These are phyloP conservation scores for Acronicta psi DNA, from an alignment of 2,888 invertebrate genomes.

Conservation along the genomic window DNA sequence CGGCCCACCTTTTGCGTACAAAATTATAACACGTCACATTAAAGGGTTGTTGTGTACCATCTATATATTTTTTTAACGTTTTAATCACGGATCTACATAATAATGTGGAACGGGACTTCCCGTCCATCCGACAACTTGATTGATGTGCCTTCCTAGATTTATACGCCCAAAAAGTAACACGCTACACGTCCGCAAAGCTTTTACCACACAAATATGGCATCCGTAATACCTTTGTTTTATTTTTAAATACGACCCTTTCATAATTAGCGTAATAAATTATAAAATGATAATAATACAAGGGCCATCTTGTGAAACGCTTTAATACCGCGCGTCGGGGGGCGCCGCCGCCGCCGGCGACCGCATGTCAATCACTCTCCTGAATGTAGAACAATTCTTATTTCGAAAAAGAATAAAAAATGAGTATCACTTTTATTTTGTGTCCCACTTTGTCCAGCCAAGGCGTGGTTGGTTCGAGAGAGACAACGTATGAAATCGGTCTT, in stretches of 20 bases:
- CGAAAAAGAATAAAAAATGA: conserved; percentile 83
- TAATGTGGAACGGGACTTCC: conserved; percentile 83
- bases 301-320: conserved; percentile 86
- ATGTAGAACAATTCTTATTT: conserved; percentile 89
- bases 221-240: conserved; percentile 85
- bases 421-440: conserved; percentile 83
- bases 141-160: conserved; percentile 87
- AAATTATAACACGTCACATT: conserved; percentile 64
- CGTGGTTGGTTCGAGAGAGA: conserved; percentile 69
- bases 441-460: conserved; percentile 65
- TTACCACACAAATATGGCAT: conserved; percentile 79
- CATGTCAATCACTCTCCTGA: conserved; percentile 87
- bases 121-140: conserved; percentile 87
- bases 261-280: conserved; percentile 89
- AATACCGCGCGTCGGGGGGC: conserved; percentile 83
- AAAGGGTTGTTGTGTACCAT: conserved; percentile 78
- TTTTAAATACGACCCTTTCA: conserved; percentile 86
- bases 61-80: conserved; percentile 83
- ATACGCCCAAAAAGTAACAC: conserved; percentile 83
- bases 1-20: conserved; percentile 53
- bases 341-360: conserved; percentile 81
- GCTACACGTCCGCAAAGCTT: conserved; percentile 83
- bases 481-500: conserved; percentile 78
- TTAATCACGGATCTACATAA: conserved; percentile 88
- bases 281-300: conserved; percentile 87